A percentile compares a stretch with the other conserved stretches of the same genome.
phyloP scores from a whole-genome alignment of 2,888 invertebrate species.

The Achlya flavicornis region DNA sequence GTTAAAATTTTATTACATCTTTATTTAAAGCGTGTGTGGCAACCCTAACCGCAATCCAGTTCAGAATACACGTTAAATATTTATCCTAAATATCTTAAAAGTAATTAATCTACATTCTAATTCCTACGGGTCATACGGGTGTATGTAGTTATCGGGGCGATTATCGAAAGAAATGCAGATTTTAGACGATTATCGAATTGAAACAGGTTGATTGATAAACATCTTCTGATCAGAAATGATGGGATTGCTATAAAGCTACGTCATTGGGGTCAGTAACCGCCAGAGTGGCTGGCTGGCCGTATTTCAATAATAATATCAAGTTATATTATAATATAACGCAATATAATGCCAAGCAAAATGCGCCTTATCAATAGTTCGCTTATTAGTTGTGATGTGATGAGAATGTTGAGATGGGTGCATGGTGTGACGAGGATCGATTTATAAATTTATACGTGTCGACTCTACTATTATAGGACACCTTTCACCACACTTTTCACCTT shows the following conservation, averaged over 20 bases:
- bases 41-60: background rate
- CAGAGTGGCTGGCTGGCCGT: background rate
- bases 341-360: no score
- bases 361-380: no score
- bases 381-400: no score
- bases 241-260: background rate
- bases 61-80: background rate
- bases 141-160: background rate
- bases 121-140: background rate
- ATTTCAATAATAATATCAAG: background rate
- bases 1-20: no score
- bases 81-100: background rate
- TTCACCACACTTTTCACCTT: no score
- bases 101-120: background rate
- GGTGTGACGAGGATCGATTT: no score
- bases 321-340: background rate
- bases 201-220: conserved; percentile 1
- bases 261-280: background rate
- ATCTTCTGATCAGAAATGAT: background rate
- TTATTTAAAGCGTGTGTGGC: background rate
- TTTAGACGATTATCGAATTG: background rate
- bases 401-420: no score
- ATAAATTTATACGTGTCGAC: no score
- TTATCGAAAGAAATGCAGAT: background rate
- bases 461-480: no score